Base-by-base conservation (phyloP, 2,888 invertebrate genomes). In the Cylloceria caligata region DNA sequence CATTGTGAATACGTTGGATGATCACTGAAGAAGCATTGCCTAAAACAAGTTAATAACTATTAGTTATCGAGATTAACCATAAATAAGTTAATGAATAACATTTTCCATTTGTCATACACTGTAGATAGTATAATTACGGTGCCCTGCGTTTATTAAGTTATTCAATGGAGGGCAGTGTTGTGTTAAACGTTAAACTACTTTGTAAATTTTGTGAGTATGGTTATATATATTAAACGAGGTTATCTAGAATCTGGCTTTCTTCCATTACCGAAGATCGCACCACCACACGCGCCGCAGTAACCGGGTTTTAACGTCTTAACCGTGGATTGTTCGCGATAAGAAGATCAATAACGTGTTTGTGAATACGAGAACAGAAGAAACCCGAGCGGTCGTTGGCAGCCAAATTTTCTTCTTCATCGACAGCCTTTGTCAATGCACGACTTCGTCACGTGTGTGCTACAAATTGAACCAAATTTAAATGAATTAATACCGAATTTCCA, bases 1-100 rank as follows among this genome's bases (percentile, higher is more conserved):
- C 91, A 91, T 91, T 71, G 68, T 80, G 21, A 49, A 67, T 16
- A 64, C 7, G n/a, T 49, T 27, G 3, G 45, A 64, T 21, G 27
- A 27, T 55, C 49, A 64, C 39, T 73, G 7, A n/a, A 55, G n/a
- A 62, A 81, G 72, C 76, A 81, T 81, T 64, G 21, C 45, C 68
- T 30, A 30, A 27, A 19, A 65, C 13, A 47, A 21, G 34, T 16
- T 6, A 16, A 62, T 19, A 60, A 39, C 9, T 9, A 13, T 9
- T 52, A 49, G 16, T 30, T 5, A 39, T 24, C 13, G 13, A 24
- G 21, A 16, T 24, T 62, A 62, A 62, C 42, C 62, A 21, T 0
- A 39, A 39, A 62, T 6, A 13, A 11, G 1, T 52, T 21, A 13
- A n/a, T n/a, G n/a, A 19, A 13, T 7, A 49, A n/a, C 11, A 30